These are phyloP conservation scores for Neotoma lepida DNA, from an alignment of 2,113 vertebrate genomes.

Conservation along the genomic window DNA sequence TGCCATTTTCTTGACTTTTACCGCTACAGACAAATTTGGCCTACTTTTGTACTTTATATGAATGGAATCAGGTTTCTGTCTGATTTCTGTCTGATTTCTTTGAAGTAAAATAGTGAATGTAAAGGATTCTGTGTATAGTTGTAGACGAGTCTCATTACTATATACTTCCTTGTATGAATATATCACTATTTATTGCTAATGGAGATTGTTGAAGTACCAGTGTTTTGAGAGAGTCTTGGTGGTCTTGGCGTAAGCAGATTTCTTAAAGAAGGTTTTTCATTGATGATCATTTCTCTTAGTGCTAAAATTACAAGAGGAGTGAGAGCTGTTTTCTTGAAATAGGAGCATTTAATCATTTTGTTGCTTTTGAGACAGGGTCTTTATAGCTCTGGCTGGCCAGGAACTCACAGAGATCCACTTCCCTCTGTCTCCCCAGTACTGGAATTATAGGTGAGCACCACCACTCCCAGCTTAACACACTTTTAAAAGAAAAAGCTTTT, in stretches of 20 bases:
- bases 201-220: constrained; percentile 7
- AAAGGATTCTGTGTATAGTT: constrained; percentile 8
- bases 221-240: constrained; percentile 49
- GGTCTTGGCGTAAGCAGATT: constrained; percentile 37
- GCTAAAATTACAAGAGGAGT: constrained; percentile 34
- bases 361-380: not conserved
- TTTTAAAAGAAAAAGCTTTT: constrained; percentile 7
- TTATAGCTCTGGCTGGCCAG: not conserved
- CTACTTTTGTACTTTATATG: constrained; percentile 32
- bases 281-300: not conserved
- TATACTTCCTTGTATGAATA: not conserved
- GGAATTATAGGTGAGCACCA: not conserved
- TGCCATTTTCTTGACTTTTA: constrained; percentile 37
- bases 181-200: not conserved
- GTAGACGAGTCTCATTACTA: constrained; percentile 23
- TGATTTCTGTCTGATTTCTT: not conserved
- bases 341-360: not conserved
- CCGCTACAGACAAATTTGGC: constrained; percentile 28
- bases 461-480: not conserved
- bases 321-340: constrained; percentile 37
- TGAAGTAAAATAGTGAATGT: not conserved
- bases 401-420: not conserved
- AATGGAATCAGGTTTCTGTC: constrained; percentile 12
- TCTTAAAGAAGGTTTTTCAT: constrained; percentile 34
- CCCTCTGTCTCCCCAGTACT: not conserved